phyloP scores from a whole-genome alignment of 1,140 invertebrate species.

The Laodelphax striatellus region DNA sequence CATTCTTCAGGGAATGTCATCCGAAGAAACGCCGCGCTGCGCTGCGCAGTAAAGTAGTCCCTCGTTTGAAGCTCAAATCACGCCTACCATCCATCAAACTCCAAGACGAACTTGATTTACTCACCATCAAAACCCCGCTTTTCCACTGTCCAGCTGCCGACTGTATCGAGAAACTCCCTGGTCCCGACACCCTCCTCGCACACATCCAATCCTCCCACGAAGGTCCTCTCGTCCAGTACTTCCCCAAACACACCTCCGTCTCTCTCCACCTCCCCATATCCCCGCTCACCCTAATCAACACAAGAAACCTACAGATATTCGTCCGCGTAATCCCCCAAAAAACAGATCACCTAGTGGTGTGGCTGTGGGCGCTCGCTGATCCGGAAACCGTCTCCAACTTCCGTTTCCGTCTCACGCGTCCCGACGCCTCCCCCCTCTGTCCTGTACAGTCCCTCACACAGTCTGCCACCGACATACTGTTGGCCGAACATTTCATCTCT shows the following conservation, averaged over 20 bases:
- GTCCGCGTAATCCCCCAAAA: background rate
- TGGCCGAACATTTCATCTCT: too few species aligned
- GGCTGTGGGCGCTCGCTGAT: background rate
- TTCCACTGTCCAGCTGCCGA: background rate
- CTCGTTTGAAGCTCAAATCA: constrained; percentile 6
- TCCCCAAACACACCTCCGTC: constrained; percentile 1
- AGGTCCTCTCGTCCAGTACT: constrained; percentile 22
- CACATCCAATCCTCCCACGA: constrained; percentile 18
- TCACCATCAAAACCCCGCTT: background rate
- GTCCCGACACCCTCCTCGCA: background rate
- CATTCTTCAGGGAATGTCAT: constrained; percentile 21
- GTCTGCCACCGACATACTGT: too few species aligned
- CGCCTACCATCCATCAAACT: constrained; percentile 8
- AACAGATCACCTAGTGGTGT: background rate
- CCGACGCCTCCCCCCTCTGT: too few species aligned
- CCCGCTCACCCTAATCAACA: constrained; percentile 1
- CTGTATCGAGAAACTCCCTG: background rate
- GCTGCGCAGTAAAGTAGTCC: background rate
- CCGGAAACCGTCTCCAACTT: background rate
- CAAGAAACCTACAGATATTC: background rate
- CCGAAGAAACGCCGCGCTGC: background rate
- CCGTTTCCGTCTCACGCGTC: too few species aligned
- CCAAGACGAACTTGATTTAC: background rate
- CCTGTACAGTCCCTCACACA: too few species aligned
- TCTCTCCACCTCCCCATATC: constrained; percentile 6